Percentiles rank a stretch among this genome's conserved stretches.
phyloP scores from a whole-genome alignment of 2,888 invertebrate species.

The Chaetogeoica ovagalla region DNA sequence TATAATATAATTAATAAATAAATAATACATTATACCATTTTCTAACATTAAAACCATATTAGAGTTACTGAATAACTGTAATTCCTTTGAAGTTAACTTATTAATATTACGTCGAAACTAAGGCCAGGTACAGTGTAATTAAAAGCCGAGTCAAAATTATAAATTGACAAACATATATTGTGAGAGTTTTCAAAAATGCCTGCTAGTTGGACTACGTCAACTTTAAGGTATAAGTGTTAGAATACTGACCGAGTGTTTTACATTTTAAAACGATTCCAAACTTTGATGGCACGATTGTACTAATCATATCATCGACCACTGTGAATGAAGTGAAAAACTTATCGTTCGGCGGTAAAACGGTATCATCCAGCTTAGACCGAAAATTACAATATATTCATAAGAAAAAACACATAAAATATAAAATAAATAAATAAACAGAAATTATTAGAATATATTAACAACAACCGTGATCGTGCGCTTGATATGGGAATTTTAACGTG shows the following conservation, averaged over 20 bases:
- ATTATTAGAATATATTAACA: too few species aligned
- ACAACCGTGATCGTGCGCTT: too few species aligned
- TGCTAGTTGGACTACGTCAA: conserved; percentile 58
- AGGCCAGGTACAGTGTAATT: conserved; percentile 56
- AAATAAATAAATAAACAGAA: too few species aligned
- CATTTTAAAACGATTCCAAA: conserved; percentile 58
- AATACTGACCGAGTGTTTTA: conserved; percentile 58
- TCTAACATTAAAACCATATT: too few species aligned
- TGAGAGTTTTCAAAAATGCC: conserved; percentile 60
- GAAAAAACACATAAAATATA: too few species aligned
- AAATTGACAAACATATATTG: conserved; percentile 56
- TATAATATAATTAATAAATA: too few species aligned
- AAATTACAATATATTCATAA: too few species aligned
- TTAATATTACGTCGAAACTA: conserved; percentile 56
- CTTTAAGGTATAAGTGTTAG: conserved; percentile 58
- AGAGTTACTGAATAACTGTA: conserved; percentile 56
- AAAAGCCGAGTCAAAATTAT: conserved; percentile 57
- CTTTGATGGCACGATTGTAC: conserved; percentile 58
- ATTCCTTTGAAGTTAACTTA: conserved; percentile 54
- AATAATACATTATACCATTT: too few species aligned
- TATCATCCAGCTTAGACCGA: too few species aligned
- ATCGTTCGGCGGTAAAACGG: too few species aligned
- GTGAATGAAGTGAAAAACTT: not conserved
- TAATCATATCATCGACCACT: conserved; percentile 52
- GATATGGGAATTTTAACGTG: too few species aligned